Base-by-base conservation (phyloP, 2,113 vertebrate genomes). In the human (Homo sapiens) region DNA sequence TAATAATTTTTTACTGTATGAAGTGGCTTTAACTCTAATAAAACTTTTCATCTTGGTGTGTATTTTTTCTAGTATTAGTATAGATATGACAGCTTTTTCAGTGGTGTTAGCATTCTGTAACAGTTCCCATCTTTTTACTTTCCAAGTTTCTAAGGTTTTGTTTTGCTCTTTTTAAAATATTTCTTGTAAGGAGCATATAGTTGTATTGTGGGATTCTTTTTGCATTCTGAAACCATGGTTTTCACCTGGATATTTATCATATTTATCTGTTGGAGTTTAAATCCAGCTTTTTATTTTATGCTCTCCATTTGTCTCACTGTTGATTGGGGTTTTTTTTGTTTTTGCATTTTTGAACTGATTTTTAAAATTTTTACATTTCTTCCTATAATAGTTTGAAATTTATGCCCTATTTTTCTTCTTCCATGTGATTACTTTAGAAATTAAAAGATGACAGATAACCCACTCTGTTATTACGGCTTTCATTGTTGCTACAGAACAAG, bases 341-440 rank as follows among this genome's bases (percentile, higher is more conserved):
- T 12, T 94, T 78, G 20, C 1, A 35, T 70, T 86, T 95, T 90
- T 72, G 66, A 96, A 76, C 1, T 68, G 18, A 82, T 55, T 92
- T 89, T 95, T 72, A n/a, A 90, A 57, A 59, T 25, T 48, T 85
- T 94, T 91, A 16, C 22, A 64, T 76, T 82, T 95, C 52, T 82
- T 97, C 30, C 5, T 32, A 61, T 89, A 86, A n/a, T 64, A 66
- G 70, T 90, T 95, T 66, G 85, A 93, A 93, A 94, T 94, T 38
- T 81, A 76, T 84, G 32, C 23, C 89, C 20, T 55, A 2, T 90
- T 91, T 95, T 17, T 82, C 32, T 90, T 90, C 55, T 95, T 87
- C 80, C 35, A 84, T 83, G n/a, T 96, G 59, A 93, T 72, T 84
- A 93, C 40, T 30, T 35, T 89, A 68, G 59, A 92, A 92, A 94